Conservation (phyloP, 2,797 vertebrate genomes). For the Pogoniulus pusillus region DNA sequence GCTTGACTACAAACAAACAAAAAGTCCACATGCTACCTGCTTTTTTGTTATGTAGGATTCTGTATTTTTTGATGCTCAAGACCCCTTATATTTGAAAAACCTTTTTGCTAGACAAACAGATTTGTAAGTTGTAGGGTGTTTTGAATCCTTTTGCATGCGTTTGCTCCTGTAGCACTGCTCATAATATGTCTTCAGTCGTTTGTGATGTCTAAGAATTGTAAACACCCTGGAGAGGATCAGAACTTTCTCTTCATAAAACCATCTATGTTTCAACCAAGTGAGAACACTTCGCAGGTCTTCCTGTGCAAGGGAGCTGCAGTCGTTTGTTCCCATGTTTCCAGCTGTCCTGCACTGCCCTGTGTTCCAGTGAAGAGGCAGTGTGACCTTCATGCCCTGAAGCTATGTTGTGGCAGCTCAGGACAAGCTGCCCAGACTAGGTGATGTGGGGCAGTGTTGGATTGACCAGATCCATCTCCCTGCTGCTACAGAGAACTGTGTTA, state of each 20-base stretch:
- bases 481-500: not conserved
- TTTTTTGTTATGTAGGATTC: not conserved
- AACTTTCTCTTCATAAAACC: not conserved
- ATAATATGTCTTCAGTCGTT: not conserved
- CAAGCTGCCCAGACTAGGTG: not conserved
- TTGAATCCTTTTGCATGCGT: accelerated
- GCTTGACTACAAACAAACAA: not conserved
- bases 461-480: not conserved
- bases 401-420: not conserved
- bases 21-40: accelerated
- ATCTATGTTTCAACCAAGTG: not conserved
- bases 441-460: not conserved
- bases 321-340: not conserved
- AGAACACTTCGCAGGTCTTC: not conserved
- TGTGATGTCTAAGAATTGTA: accelerated
- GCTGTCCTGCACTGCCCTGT: accelerated
- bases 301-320: not conserved
- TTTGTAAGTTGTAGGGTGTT: not conserved
- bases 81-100: not conserved
- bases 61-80: not conserved
- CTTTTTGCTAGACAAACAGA: not conserved
- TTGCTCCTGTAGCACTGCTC: not conserved
- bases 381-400: not conserved
- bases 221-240: not conserved
- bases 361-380: not conserved